Percentiles rank a stretch among this genome's conserved stretches.
Evolutionary conservation across 2,113 vertebrate species (phyloP).

Genomic region (Hyperoodon ampullatus): DNA sequence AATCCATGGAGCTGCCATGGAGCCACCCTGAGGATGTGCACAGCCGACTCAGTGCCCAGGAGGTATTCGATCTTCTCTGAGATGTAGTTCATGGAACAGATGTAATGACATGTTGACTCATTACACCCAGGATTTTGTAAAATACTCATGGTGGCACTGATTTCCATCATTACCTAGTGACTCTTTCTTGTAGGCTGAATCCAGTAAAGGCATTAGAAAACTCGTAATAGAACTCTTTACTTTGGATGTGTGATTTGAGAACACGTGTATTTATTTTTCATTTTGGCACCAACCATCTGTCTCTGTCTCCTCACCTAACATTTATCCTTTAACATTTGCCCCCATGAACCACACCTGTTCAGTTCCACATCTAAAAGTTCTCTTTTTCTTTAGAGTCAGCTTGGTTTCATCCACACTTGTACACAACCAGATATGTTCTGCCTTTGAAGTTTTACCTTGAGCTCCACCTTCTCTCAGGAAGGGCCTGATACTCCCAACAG

Average conservation of each 20-base stretch:
- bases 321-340: neutral
- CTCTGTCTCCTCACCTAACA: neutral
- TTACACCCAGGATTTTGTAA: neutral
- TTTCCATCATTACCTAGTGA: neutral
- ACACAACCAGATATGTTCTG: neutral
- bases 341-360: neutral
- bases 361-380: neutral
- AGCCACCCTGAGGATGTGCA: neutral
- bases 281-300: neutral
- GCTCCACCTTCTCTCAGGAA: neutral
- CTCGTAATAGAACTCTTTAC: neutral
- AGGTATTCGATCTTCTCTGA: neutral
- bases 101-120: neutral
- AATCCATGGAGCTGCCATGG: fast-evolving
- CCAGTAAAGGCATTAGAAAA: neutral
- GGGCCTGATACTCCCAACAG: neutral
- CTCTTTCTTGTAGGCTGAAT: neutral
- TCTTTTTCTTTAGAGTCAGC: neutral
- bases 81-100: neutral
- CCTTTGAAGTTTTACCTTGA: neutral
- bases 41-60: fast-evolving
- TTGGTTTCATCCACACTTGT: neutral
- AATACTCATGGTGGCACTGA: neutral
- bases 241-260: neutral
- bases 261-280: neutral